phyloP scores from a whole-genome alignment of 2,797 vertebrate genomes.

The Numenius phaeopus region DNA sequence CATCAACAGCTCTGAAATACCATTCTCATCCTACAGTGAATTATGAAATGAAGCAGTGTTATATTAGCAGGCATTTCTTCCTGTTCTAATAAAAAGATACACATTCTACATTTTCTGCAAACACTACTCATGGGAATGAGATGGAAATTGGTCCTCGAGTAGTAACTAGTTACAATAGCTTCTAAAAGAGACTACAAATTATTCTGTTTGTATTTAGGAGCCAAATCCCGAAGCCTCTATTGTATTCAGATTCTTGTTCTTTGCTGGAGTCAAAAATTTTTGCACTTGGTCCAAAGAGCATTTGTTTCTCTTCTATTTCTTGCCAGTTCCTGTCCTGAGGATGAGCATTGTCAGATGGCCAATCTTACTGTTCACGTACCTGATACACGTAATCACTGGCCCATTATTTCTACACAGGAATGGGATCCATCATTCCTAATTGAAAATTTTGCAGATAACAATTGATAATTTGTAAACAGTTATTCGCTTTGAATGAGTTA shows the following conservation, averaged over 20 bases:
- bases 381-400: slow-evolving; percentile 10
- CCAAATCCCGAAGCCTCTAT: background rate
- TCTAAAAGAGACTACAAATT: slow-evolving; percentile 24
- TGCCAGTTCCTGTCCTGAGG: background rate
- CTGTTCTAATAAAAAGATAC: slow-evolving; percentile 32
- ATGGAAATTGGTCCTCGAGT: slow-evolving; percentile 13
- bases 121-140: background rate
- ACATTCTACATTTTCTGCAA: slow-evolving; percentile 42
- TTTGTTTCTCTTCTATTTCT: background rate
- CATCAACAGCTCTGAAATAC: slow-evolving; percentile 16
- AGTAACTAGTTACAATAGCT: slow-evolving; percentile 32
- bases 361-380: background rate
- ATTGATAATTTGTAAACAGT: slow-evolving; percentile 66
- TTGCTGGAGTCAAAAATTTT: background rate
- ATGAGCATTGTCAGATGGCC: slow-evolving; percentile 1
- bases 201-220: slow-evolving; percentile 25
- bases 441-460: slow-evolving; percentile 57
- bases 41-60: slow-evolving; percentile 20
- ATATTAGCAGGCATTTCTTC: slow-evolving; percentile 38
- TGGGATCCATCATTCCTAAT: slow-evolving; percentile 54
- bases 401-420: slow-evolving; percentile 39
- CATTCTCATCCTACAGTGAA: background rate
- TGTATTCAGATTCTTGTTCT: background rate
- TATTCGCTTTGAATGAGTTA: slow-evolving; percentile 60
- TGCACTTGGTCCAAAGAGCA: background rate